These are phyloP conservation scores for Heliothis virescens DNA, from an alignment of 1,140 invertebrate genomes.

Conservation along the genomic window DNA sequence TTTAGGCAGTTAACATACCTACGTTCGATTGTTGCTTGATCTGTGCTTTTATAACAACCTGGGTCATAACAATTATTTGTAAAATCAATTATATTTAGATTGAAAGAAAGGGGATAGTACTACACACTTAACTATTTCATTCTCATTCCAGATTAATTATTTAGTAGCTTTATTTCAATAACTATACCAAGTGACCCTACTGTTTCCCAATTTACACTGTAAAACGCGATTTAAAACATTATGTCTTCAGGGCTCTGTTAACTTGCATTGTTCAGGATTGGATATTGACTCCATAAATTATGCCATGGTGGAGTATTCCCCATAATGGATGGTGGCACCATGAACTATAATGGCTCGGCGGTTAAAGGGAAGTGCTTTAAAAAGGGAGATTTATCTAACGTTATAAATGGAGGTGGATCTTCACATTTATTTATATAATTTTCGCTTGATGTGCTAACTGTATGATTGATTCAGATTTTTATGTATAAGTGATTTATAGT, in stretches of 20 bases:
- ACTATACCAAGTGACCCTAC: slow-evolving; percentile 2
- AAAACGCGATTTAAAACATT: slow-evolving; percentile 38
- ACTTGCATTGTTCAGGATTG: slow-evolving; percentile 42
- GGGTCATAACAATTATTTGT: too few species aligned
- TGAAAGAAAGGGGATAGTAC: background rate
- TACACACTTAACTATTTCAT: too few species aligned
- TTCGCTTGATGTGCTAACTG: too few species aligned
- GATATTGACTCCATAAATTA: slow-evolving; percentile 44
- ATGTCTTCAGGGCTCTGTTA: slow-evolving; percentile 38
- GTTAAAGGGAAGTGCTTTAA: slow-evolving; percentile 37
- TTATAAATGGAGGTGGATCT: slow-evolving; percentile 20
- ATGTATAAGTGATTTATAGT: background rate
- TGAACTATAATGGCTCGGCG: slow-evolving; percentile 43
- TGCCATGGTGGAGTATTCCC: slow-evolving; percentile 8
- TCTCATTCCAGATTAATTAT: too few species aligned
- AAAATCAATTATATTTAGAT: too few species aligned
- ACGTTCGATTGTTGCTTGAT: too few species aligned
- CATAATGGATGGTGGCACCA: slow-evolving; percentile 41
- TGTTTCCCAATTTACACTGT: background rate
- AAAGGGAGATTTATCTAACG: slow-evolving; percentile 5
- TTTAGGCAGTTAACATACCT: too few species aligned
- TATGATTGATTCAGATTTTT: background rate
- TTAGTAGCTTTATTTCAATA: slow-evolving; percentile 10
- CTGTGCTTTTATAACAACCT: too few species aligned
- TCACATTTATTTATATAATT: slow-evolving; percentile 6